Evolutionary conservation across 2,113 vertebrate genomes (phyloP).

Genomic region (Nannobrachium achirus): DNA sequence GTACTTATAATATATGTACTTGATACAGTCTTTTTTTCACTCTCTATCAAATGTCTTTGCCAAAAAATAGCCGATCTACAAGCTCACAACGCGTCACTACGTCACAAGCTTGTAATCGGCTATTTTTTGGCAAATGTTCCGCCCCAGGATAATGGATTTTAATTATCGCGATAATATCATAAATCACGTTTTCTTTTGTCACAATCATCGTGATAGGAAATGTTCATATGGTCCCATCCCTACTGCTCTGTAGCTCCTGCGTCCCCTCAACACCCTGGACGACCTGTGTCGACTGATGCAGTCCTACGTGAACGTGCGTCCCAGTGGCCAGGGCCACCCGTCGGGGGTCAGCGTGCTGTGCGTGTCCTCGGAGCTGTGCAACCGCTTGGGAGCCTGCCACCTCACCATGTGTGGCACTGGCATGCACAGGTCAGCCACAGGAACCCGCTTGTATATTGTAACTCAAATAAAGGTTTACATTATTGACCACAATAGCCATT

Average conservation of each 20-base stretch:
- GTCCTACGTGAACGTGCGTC: slow-evolving; percentile 83
- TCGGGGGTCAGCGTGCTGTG: slow-evolving; percentile 87
- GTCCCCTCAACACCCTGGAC: slow-evolving; percentile 96
- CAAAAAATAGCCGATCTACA: no score
- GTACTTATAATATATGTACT: no score
- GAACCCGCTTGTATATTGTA: slow-evolving; percentile 5
- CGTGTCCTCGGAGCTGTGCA: slow-evolving; percentile 94
- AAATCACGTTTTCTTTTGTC: no score
- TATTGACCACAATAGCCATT: neutral
- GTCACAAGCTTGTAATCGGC: no score
- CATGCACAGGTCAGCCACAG: slow-evolving; percentile 90
- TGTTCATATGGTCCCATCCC: no score
- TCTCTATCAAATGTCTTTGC: no score
- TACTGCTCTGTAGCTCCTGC: slow-evolving; percentile 84
- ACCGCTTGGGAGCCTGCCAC: slow-evolving; percentile 95
- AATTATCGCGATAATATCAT: no score
- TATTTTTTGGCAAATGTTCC: no score
- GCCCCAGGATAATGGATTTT: no score
- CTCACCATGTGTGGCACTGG: slow-evolving; percentile 93
- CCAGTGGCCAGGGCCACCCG: slow-evolving; percentile 69
- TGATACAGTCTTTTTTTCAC: no score
- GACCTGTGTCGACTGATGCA: slow-evolving; percentile 96
- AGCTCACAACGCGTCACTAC: no score
- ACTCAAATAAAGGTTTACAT: slow-evolving; percentile 28
- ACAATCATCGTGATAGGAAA: no score